phyloP scores from a whole-genome alignment of 2,113 vertebrate genomes.

The Carettochelys insculpta region DNA sequence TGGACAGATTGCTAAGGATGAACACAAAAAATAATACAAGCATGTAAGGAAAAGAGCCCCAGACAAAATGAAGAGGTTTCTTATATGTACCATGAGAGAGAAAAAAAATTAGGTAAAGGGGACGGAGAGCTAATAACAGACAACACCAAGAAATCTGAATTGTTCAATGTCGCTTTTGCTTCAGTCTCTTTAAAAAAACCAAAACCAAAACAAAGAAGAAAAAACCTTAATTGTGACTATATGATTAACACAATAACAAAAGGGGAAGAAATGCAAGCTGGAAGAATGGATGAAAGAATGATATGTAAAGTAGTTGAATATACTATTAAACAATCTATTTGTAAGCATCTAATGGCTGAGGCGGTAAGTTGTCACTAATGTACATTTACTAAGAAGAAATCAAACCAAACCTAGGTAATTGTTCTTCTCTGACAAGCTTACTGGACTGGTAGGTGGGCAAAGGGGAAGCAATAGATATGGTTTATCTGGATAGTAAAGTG shows the following conservation, averaged over 20 bases:
- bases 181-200: not conserved
- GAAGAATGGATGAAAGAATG: not conserved
- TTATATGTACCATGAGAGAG: not conserved
- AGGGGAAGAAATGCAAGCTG: not conserved
- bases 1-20: not conserved
- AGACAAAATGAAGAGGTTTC: not conserved
- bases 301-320: not conserved
- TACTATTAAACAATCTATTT: no score
- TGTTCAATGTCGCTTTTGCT: not conserved
- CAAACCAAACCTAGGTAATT: no score
- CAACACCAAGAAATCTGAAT: not conserved
- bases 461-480: no score
- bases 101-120: not conserved
- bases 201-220: no score
- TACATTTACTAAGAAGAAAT: no score
- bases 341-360: no score
- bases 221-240: not conserved
- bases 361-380: no score
- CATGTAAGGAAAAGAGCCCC: not conserved
- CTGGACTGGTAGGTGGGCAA: no score
- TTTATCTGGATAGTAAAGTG: no score
- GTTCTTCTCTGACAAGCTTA: no score
- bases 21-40: not conserved
- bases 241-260: not conserved
- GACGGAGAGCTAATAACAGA: not conserved